phyloP scores from a whole-genome alignment of 2,797 vertebrate genomes.

The Sphenodon punctatus region DNA sequence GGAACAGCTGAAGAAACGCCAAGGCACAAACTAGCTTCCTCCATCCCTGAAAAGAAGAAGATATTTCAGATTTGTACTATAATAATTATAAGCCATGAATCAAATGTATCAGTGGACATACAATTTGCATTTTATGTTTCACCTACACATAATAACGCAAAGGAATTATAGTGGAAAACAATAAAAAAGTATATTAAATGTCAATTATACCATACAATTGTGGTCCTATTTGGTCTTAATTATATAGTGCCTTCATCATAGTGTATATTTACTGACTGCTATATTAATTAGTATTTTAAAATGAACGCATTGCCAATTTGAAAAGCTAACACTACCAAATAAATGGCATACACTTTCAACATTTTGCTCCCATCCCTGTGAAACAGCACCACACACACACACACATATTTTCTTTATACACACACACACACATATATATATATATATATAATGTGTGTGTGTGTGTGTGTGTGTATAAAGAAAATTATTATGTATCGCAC shows the following conservation, averaged over 20 bases:
- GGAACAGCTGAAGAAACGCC: slow-evolving; percentile 93
- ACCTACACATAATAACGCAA: slow-evolving; percentile 48
- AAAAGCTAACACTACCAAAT: slow-evolving; percentile 61
- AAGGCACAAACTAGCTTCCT: slow-evolving; percentile 99
- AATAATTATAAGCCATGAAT: neutral
- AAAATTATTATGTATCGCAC: slow-evolving; percentile 28
- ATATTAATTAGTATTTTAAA: slow-evolving; percentile 66
- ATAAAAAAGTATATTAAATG: slow-evolving; percentile 72
- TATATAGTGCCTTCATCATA: slow-evolving; percentile 53
- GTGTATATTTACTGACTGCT: slow-evolving; percentile 57
- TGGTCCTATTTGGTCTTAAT: slow-evolving; percentile 59
- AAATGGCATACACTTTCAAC: slow-evolving; percentile 30
- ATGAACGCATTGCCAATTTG: slow-evolving; percentile 50
- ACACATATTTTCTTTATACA: no score
- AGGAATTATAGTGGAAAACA: slow-evolving; percentile 67
- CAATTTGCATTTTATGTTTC: slow-evolving; percentile 52
- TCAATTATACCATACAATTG: slow-evolving; percentile 60
- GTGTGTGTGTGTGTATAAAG: slow-evolving; percentile 34
- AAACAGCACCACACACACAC: slow-evolving; percentile 54
- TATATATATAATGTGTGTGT: no score
- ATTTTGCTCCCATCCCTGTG: neutral
- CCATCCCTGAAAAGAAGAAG: slow-evolving; percentile 85
- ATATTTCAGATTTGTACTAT: slow-evolving; percentile 64
- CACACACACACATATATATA: no score
- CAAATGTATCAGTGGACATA: neutral